phyloP scores from a whole-genome alignment of 1,140 invertebrate species.

The Leptinotarsa undecemlineata region DNA sequence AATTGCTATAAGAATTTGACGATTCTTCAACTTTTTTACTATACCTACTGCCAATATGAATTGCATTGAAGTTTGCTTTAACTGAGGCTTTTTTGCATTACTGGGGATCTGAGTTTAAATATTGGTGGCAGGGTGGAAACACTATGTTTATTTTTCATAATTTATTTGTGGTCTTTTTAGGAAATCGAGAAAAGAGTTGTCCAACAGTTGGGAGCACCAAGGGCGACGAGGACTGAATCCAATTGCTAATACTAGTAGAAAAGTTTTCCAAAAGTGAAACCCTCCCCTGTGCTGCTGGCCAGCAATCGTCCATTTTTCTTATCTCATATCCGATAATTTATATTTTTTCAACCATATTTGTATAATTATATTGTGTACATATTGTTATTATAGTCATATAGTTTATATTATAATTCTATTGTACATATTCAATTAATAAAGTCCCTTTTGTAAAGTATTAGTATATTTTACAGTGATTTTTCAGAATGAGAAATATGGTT shows the following conservation, averaged over 20 bases:
- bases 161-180: conserved; percentile 37
- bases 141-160: too few species aligned
- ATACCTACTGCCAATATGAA: too few species aligned
- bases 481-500: too few species aligned
- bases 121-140: too few species aligned
- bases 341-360: conserved; percentile 41
- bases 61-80: too few species aligned
- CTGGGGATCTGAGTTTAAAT: not conserved
- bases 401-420: conserved; percentile 54
- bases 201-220: conserved; percentile 52
- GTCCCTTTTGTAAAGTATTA: conserved; percentile 27
- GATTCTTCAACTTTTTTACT: too few species aligned
- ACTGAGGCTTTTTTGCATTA: not conserved
- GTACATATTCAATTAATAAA: conserved; percentile 42
- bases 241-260: conserved; percentile 32
- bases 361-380: conserved; percentile 48
- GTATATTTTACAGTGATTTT: not conserved
- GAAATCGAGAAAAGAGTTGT: conserved; percentile 55
- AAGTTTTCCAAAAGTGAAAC: conserved; percentile 11
- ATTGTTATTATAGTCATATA: conserved; percentile 55
- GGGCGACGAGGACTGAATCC: conserved; percentile 47
- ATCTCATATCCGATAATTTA: conserved; percentile 34
- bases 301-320: conserved; percentile 44
- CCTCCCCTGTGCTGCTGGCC: conserved; percentile 37
- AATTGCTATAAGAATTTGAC: too few species aligned